Evolutionary conservation across 2,797 vertebrate genomes (phyloP), one percentile per base, ranked within the genome.

Genomic region (Atherinosoma microstoma): DNA sequence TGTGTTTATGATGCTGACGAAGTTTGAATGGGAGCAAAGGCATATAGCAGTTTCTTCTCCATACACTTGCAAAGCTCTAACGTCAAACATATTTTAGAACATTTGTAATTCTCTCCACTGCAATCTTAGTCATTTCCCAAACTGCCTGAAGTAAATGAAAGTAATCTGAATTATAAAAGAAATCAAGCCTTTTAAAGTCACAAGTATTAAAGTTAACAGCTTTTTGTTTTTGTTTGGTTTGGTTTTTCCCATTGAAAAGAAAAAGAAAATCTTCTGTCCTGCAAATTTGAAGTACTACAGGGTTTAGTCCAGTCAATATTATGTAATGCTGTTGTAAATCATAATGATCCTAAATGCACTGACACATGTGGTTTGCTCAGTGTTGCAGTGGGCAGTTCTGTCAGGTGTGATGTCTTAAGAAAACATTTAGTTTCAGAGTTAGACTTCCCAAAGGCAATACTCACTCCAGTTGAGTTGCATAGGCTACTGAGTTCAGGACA

Each of bases 291-390:
- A 61, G 20, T n/a, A 29, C 58, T 49, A 6, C 5, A 60, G 32
- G 27, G 34, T 59, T 30, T 4, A 54, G 15, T 30, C 24, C 10
- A 11, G 53, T 20, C 32, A 61, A 32, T 18, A 51, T 45, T 67
- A 38, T 49, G 2, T 32, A 16, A 64, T 59, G 29, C 59, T 60
- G 54, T 65, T 68, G 27, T 42, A 38, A 75, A 76, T 69, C 64
- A 57, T 36, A 53, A 72, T 67, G 67, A 58, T 58, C 40, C 5
- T 62, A 60, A 75, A 75, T 66, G 22, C 64, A 65, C 67, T 40
- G 40, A 45, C 36, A 76, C 58, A 73, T 67, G 42, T 12, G 75
- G 62, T 66, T 70, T 34, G 59, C 34, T n/a, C 47, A 30, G 57
- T 68, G 65, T 70, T 64, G 64, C 34, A 45, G 45, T 24, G 27